Percentiles rank a stretch among this genome's conserved stretches.
Conservation (phyloP, 2,113 vertebrate genomes). For the Mustela nigripes region DNA sequence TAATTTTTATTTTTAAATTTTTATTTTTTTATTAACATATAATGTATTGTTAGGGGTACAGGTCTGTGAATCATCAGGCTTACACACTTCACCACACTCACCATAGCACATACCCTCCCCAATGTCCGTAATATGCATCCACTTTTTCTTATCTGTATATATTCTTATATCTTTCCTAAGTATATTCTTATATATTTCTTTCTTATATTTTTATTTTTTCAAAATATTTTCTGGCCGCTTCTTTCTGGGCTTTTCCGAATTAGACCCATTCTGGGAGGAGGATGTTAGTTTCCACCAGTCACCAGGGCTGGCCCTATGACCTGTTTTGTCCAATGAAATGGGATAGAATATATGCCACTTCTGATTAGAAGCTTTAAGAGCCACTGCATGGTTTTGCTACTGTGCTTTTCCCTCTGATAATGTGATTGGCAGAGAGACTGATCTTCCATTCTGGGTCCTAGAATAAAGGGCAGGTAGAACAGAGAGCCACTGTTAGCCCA, state of each 20-base stretch:
- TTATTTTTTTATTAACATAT: no score
- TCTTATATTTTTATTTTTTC: background rate
- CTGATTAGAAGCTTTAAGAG: background rate
- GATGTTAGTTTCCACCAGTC: background rate
- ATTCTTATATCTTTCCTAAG: background rate
- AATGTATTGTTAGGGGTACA: no score
- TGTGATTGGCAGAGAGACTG: background rate
- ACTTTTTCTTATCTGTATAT: background rate
- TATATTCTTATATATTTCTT: background rate
- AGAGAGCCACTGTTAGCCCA: background rate
- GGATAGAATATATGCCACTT: background rate
- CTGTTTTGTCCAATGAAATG: background rate
- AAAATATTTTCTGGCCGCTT: conserved; percentile 2
- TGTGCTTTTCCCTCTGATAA: background rate
- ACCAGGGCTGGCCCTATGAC: background rate
- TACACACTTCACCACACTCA: no score
- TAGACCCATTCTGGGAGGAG: background rate
- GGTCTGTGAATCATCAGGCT: no score
- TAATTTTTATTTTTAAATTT: no score
- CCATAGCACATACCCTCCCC: no score
- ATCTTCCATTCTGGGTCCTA: background rate
- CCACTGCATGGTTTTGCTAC: background rate
- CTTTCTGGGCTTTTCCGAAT: background rate
- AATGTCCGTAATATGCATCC: background rate
- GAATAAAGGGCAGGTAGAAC: background rate